phyloP scores from a whole-genome alignment of 2,797 vertebrate species.

The Cirrhinus mrigala region DNA sequence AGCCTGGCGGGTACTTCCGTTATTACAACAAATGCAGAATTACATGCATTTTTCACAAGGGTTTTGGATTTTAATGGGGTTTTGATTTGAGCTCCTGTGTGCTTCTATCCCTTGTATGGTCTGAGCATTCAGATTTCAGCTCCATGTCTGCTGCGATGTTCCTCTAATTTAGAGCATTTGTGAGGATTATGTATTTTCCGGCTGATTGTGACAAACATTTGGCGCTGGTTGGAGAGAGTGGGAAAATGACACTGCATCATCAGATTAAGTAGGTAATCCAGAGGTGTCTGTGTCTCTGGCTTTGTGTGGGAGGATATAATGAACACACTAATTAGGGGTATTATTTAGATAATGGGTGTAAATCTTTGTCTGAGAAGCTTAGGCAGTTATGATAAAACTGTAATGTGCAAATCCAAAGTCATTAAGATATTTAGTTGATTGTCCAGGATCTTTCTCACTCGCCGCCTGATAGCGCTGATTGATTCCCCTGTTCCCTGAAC shows the following conservation, averaged over 20 bases:
- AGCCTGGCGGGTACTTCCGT: constrained; percentile 13
- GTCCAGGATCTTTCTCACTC: constrained; percentile 36
- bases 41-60: constrained; percentile 26
- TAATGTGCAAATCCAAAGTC: constrained; percentile 51
- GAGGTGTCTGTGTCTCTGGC: constrained; percentile 45
- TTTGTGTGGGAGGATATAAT: constrained; percentile 58
- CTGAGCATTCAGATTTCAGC: background rate
- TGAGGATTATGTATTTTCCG: constrained; percentile 53
- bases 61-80: constrained; percentile 17
- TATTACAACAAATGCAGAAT: constrained; percentile 26
- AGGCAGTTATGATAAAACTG: constrained; percentile 50
- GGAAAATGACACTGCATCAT: constrained; percentile 48
- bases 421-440: constrained; percentile 52
- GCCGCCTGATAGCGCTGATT: constrained; percentile 37
- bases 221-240: constrained; percentile 31
- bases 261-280: constrained; percentile 60
- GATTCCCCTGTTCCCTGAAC: constrained; percentile 23
- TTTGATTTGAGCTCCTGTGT: background rate
- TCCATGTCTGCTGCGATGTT: constrained; percentile 3
- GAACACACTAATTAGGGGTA: constrained; percentile 53
- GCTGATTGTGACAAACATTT: constrained; percentile 53
- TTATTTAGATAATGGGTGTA: constrained; percentile 55
- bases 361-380: constrained; percentile 53
- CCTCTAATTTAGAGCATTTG: constrained; percentile 5
- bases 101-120: constrained; percentile 8